Evolutionary conservation across 2,797 vertebrate species (phyloP).

Genomic region (Stomatorhinus walkeri): DNA sequence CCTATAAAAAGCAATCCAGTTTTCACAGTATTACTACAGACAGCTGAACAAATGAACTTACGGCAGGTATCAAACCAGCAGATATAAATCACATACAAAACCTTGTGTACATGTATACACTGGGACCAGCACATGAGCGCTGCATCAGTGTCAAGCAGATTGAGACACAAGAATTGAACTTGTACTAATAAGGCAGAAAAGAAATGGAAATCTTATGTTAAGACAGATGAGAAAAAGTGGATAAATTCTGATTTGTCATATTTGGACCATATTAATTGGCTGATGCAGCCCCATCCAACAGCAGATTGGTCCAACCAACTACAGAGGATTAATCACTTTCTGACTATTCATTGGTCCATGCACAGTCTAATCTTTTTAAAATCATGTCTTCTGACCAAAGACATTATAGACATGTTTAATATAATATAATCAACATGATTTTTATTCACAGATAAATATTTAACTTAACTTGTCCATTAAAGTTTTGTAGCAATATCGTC

Average conservation of each 20-base stretch:
- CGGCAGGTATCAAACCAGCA: background rate
- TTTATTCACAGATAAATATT: background rate
- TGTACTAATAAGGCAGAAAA: background rate
- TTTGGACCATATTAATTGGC: background rate
- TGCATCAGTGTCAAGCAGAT: background rate
- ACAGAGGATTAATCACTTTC: background rate
- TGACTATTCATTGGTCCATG: background rate
- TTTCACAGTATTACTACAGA: background rate
- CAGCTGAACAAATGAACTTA: background rate
- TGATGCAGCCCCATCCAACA: background rate
- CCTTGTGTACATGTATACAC: background rate
- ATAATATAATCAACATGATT: background rate
- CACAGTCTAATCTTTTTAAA: background rate
- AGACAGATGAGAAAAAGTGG: background rate
- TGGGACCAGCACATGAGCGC: background rate
- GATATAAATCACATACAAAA: background rate
- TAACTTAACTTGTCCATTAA: background rate
- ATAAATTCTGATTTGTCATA: background rate
- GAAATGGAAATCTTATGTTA: background rate
- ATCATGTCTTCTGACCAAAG: background rate
- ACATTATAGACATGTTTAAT: background rate
- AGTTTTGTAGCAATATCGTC: background rate
- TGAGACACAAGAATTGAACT: background rate
- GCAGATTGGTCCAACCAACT: background rate
- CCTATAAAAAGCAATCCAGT: background rate